A percentile compares a stretch with the other conserved stretches of the same genome.
Conservation (phyloP, 1,140 invertebrate species). For the Drosophila busckii region DNA sequence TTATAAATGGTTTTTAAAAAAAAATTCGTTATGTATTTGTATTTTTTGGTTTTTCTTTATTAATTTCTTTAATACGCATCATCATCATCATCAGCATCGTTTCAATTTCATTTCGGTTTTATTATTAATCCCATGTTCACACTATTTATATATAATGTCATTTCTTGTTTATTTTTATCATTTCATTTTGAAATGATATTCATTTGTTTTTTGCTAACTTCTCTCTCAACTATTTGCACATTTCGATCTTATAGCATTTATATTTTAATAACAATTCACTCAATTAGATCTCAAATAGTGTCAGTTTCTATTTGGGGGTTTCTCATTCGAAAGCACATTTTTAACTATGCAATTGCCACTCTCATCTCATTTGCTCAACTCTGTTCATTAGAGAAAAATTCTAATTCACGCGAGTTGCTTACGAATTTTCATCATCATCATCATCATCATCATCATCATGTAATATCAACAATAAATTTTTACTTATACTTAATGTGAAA, state of each 20-base stretch:
- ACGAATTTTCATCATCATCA: conserved; percentile 16
- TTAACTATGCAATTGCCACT: conserved; percentile 3
- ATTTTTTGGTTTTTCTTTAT: conserved; percentile 40
- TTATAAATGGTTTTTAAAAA: conserved; percentile 28
- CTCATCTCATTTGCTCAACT: conserved; percentile 41
- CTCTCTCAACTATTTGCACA: conserved; percentile 48
- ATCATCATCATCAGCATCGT: no score
- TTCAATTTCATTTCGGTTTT: conserved; percentile 56
- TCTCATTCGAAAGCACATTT: conserved; percentile 46
- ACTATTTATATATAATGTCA: conserved; percentile 74
- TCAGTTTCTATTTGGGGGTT: conserved; percentile 65
- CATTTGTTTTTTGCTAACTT: no score
- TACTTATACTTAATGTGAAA: conserved; percentile 71
- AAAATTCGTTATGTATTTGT: conserved; percentile 61
- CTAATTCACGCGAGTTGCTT: conserved; percentile 51
- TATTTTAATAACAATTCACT: conserved; percentile 77
- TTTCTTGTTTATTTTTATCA: conserved; percentile 51
- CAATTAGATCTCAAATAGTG: conserved; percentile 73
- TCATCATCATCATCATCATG: conserved; percentile 43
- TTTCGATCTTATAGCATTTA: conserved; percentile 59
- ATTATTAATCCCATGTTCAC: conserved; percentile 71
- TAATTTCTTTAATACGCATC: conserved; percentile 44
- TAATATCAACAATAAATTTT: conserved; percentile 76
- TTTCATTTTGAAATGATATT: conserved; percentile 72
- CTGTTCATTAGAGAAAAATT: conserved; percentile 74